Percentiles rank a stretch among this genome's conserved stretches.
Conservation (phyloP, 2,113 vertebrate species). For the Archilochus colubris region DNA sequence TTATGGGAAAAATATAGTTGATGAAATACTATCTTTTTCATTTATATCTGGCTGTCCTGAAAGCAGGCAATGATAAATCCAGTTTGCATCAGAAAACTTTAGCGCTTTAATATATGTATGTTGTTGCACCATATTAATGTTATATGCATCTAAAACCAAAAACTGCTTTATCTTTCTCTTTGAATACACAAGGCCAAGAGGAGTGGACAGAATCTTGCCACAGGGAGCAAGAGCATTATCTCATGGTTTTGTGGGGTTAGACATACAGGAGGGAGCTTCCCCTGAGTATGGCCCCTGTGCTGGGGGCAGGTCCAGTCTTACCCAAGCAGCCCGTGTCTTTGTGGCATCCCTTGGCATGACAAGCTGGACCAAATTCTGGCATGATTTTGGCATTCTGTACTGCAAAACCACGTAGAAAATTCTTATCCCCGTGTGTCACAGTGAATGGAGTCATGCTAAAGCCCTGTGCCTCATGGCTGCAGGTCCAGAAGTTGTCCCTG, state of each 20-base stretch:
- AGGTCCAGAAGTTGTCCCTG: background rate
- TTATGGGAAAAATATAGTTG: background rate
- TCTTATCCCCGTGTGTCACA: background rate
- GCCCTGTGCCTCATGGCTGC: background rate
- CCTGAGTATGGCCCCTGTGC: background rate
- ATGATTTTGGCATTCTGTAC: background rate
- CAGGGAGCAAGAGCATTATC: background rate
- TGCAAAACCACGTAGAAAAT: rapidly evolving
- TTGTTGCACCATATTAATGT: background rate
- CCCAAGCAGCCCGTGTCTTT: background rate
- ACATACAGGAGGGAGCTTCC: background rate
- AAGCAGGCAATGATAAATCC: background rate
- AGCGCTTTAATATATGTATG: background rate
- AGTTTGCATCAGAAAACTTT: background rate
- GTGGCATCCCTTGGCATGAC: background rate
- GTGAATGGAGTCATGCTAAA: background rate
- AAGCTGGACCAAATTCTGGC: rapidly evolving
- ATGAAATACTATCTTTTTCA: background rate
- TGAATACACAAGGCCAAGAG: background rate
- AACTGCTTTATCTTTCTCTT: background rate
- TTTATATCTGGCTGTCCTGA: background rate
- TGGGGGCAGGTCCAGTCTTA: background rate
- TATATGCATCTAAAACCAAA: background rate
- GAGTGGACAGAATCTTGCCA: background rate
- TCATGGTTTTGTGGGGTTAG: rapidly evolving